Evolutionary conservation across 2,888 invertebrate species (phyloP).

Genomic region (Agrochola lychnidis): DNA sequence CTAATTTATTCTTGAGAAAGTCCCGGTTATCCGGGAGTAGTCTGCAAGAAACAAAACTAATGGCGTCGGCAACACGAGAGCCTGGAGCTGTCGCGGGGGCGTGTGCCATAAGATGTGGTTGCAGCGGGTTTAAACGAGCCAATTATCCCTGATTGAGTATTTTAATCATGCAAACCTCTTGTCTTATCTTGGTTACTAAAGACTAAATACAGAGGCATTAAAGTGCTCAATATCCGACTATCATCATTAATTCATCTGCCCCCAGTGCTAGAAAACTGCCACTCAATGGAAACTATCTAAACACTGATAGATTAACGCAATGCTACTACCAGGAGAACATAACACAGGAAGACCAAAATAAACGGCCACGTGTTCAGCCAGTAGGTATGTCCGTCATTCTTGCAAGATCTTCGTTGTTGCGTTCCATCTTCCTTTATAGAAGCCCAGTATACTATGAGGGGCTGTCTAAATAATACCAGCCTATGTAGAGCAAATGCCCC

Average conservation of each 20-base stretch:
- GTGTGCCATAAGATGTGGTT: conserved; percentile 63
- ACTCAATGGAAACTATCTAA: not conserved
- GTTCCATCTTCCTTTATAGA: no score
- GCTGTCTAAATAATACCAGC: no score
- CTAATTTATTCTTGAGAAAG: conserved; percentile 86
- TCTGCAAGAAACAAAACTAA: conserved; percentile 89
- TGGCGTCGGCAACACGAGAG: conserved; percentile 87
- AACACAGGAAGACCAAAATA: not conserved
- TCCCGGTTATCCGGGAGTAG: conserved; percentile 81
- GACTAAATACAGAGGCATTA: not conserved
- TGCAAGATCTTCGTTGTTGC: not conserved
- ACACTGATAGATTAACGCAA: no score
- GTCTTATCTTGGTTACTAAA: not conserved
- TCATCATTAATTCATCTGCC: not conserved
- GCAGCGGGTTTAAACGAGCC: conserved; percentile 35
- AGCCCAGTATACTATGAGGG: not conserved
- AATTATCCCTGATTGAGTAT: not conserved
- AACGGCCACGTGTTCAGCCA: not conserved
- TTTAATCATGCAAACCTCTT: not conserved
- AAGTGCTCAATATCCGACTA: not conserved
- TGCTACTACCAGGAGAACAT: conserved; percentile 13
- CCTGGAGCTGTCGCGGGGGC: conserved; percentile 64
- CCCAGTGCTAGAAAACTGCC: no score
- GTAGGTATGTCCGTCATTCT: not conserved
- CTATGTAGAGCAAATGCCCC: no score